Evolutionary conservation across 2,113 vertebrate species (phyloP).

Genomic region (Furnarius figulus): DNA sequence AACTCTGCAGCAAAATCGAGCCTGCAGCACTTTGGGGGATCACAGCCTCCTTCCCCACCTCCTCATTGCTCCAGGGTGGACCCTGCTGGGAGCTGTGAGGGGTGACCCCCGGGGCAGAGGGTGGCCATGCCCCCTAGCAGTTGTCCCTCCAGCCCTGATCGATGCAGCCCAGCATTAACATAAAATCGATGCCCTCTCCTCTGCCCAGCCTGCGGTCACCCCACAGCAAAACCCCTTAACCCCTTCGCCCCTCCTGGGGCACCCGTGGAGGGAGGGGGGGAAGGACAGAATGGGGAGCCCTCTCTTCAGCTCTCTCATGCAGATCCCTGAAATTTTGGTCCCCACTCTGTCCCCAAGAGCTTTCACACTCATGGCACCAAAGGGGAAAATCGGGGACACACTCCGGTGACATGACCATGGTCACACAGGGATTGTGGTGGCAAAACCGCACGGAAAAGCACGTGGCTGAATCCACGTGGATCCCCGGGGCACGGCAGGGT

Average conservation of each 20-base stretch:
- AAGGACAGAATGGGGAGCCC: fast-evolving
- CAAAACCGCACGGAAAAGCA: not conserved
- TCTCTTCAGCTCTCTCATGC: not conserved
- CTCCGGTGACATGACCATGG: fast-evolving
- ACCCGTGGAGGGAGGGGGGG: no score
- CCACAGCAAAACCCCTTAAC: not conserved
- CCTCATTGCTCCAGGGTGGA: not conserved
- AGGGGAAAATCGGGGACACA: not conserved
- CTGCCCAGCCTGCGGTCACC: not conserved
- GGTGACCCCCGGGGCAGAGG: not conserved
- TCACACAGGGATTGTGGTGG: not conserved
- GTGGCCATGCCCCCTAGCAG: not conserved
- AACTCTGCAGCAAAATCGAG: not conserved
- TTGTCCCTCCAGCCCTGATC: not conserved
- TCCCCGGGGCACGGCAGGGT: not conserved
- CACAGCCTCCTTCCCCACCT: not conserved
- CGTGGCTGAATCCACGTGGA: not conserved
- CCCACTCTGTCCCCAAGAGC: not conserved
- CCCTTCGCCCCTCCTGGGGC: not conserved
- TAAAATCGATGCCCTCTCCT: not conserved
- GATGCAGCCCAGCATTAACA: not conserved
- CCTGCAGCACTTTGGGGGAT: not conserved
- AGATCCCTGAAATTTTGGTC: not conserved
- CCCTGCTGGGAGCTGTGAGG: not conserved
- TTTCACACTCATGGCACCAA: not conserved